Percentiles rank a stretch among this genome's conserved stretches.
These are phyloP conservation scores for Megastigmus dorsalis DNA, from an alignment of 2,888 invertebrate genomes.

Conservation along the genomic window DNA sequence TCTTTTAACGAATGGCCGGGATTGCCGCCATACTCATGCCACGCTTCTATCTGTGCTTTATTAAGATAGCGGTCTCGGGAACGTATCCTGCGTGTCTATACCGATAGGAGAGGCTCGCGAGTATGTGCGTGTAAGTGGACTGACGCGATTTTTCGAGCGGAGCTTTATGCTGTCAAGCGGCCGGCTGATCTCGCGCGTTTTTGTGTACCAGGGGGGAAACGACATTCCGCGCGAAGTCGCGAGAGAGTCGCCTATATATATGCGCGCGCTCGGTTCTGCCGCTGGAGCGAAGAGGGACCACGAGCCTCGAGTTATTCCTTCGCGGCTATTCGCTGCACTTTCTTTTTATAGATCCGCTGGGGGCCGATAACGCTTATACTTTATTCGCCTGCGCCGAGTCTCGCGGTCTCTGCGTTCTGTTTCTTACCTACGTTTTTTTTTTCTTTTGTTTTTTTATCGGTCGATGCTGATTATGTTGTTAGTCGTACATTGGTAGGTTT, in stretches of 20 bases:
- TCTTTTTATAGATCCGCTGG: too few species aligned
- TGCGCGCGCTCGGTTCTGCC: background rate
- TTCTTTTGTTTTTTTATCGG: too few species aligned
- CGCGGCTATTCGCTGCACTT: too few species aligned
- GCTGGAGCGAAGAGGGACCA: background rate
- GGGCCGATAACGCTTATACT: too few species aligned
- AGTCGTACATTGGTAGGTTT: too few species aligned
- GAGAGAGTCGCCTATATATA: too few species aligned
- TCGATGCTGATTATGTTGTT: too few species aligned
- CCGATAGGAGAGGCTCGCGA: slow-evolving; percentile 6
- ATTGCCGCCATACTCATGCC: slow-evolving; percentile 53
- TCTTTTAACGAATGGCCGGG: slow-evolving; percentile 61
- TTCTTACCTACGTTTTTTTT: too few species aligned
- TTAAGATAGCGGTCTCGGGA: slow-evolving; percentile 64
- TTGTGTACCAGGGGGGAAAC: slow-evolving; percentile 6
- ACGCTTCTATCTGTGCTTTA: slow-evolving; percentile 61
- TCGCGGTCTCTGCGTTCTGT: too few species aligned
- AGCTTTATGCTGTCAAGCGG: background rate
- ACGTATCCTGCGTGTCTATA: background rate
- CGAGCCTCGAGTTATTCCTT: slow-evolving; percentile 24
- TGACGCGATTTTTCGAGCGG: slow-evolving; percentile 15
- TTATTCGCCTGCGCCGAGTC: too few species aligned
- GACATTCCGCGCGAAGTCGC: slow-evolving; percentile 37
- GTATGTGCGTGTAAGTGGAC: background rate
- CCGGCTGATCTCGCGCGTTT: background rate